Conservation (phyloP, 2,113 vertebrate genomes). For the Dipodomys ordii region DNA sequence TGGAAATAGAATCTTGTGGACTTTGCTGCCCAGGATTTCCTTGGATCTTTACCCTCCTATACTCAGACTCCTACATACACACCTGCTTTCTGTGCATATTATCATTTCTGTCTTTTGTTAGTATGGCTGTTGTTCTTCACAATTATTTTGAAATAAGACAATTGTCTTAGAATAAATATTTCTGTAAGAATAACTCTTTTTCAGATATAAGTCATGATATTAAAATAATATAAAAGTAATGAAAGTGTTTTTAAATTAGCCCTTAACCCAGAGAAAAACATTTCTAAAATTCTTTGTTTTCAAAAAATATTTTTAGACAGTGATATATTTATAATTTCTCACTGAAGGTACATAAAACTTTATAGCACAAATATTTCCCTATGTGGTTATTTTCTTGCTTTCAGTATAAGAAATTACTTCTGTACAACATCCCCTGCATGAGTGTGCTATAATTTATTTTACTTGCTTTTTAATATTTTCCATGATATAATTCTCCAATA, state of each 20-base stretch:
- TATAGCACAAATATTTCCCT: not conserved
- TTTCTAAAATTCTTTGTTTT: not conserved
- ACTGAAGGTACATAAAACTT: conserved; percentile 3
- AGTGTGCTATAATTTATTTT: conserved; percentile 4
- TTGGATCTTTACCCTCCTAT: too few relatives aligned
- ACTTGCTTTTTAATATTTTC: not conserved
- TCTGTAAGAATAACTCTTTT: not conserved
- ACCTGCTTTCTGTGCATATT: not conserved
- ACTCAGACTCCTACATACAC: too few relatives aligned
- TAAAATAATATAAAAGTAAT: not conserved
- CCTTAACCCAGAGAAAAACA: not conserved
- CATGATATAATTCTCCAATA: not conserved
- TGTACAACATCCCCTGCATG: not conserved
- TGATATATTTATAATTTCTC: not conserved
- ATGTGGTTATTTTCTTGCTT: not conserved
- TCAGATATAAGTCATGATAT: not conserved
- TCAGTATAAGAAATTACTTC: conserved; percentile 1
- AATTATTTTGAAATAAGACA: conserved; percentile 2
- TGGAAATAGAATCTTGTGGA: too few relatives aligned
- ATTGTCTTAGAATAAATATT: not conserved
- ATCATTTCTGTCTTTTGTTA: not conserved
- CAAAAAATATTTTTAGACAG: not conserved
- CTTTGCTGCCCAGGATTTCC: too few relatives aligned
- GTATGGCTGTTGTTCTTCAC: not conserved
- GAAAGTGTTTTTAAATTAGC: conserved; percentile 13